Base-by-base conservation (phyloP, 1,140 invertebrate species). In the Charaxes varanes region DNA sequence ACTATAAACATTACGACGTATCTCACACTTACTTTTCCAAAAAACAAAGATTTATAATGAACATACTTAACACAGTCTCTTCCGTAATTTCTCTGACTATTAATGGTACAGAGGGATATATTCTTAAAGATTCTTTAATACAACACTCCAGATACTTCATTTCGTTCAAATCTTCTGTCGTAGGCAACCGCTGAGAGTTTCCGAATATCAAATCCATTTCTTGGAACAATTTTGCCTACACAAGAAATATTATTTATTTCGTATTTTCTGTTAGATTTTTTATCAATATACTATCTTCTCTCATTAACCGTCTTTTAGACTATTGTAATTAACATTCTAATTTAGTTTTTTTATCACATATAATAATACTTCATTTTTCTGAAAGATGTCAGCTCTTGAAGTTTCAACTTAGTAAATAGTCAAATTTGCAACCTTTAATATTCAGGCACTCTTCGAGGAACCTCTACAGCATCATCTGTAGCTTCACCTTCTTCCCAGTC, bases 41-140 rank as follows among this genome's bases (percentile, higher is more conserved):
- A 42, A n/a, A 44, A 17, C 10, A 6, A 31, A 38, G n/a, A n/a
- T n/a, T n/a, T n/a, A n/a, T n/a, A n/a, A n/a, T n/a, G n/a, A n/a
- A n/a, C 70, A 69, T 79, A 90, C 89, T 84, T 30, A 91, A 74
- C 43, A 80, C 56, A 3, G 87, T 53, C 45, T 90, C 89, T 55
- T 92, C 87, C 21, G 60, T 79, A 7, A 91, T 54, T 34, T 76
- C 66, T 50, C 93, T 79, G 0, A 86, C 87, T 66, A 94, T 88
- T 42, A 91, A 86, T 3, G 91, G 91, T 3, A 93, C 92, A 36
- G 90, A 90, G 18, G 92, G 91, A 64, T 89, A 93, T 0, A 92
- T 59, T 15, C 90, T 64, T 6, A 92, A 59, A 3, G 88, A 77
- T 62, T 92, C 90, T 66, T 91, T 94, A 26, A 93, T 87, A 40